Evolutionary conservation across 1,140 invertebrate genomes (phyloP), one percentile per base, ranked within the genome.

Genomic region (Steinernema khuongi): DNA sequence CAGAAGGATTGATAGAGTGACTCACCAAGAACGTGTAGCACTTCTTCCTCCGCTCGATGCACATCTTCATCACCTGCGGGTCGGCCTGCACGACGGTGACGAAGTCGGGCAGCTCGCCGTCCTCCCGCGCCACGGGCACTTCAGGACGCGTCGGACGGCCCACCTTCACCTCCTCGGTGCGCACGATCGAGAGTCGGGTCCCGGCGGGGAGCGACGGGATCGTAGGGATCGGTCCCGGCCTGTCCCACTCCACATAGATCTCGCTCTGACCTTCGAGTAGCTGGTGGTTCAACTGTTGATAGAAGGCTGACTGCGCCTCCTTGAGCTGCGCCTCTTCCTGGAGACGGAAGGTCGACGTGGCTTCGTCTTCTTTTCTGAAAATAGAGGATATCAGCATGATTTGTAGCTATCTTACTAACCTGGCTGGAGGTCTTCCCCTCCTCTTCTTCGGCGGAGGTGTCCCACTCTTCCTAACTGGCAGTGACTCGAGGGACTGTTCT

Each of bases 81-180:
- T 60, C 50, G 14, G 4, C 26, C 50, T 26, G 11, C 19, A 17
- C 50, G 4, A 60, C 50, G 19, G 14, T 11, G 11, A 60, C 50
- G 50, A 60, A 60, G 14, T 60, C 50, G 50, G 50, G 50, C 22
- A 60, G 4, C 19, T 60, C 50, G 50, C 50, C 50, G 50, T 60
- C 50, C 19, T 60, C 50, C 50, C 26, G 14, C 50, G 26, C 50
- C 11, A 60, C 22, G 4, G 50, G 50, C 11, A 60, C 50, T 26
- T 60, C 50, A 60, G 50, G 50, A 14, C 50, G 50, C 26, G 50
- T 60, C 19, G 50, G 50, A n/a, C 50, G 11, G 4, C 50, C 50
- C 4, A 60, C 26, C 19, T 60, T 60, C 50, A n/a, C 26, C 7
- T 7, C 50, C 19, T 26, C 22, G 14, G 4, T 22, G 14, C 50